Evolutionary conservation across 2,888 invertebrate genomes (phyloP), one percentile per base, ranked within the genome.

Genomic region (Ochropleura plecta): DNA sequence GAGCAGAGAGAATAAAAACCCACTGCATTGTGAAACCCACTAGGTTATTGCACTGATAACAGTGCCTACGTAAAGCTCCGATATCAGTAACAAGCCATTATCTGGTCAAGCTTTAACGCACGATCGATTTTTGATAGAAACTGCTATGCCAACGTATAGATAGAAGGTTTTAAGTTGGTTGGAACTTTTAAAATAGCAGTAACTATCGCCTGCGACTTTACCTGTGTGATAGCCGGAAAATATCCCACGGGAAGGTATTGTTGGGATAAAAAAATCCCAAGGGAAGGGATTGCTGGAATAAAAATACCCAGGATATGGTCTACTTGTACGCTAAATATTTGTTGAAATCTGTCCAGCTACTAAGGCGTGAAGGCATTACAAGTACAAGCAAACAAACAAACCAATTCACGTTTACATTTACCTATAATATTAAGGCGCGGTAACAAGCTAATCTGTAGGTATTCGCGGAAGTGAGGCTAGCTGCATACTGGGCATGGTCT

Each of bases 51-150:
- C 66, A 57, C 78, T 66, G 69, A 72, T 78, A 78, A 63, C 44
- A n/a, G 44, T 40, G 40, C 18, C 63, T 46, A 59, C 30, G 9
- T 59, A 57, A 66, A 53, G 60, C 71, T 72, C n/a, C 62, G 40
- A 4, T 81, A 82, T 81, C 83, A 70, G 68, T 67, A 73, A 57
- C 68, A 18, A 51, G 3, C 64, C 49, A 46, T 66, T 80, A 83
- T 78, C 83, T 73, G 20, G 42, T 53, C 44, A 55, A 66, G 62
- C 82, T 76, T 46, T 59, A 49, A 18, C 62, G 12, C 10, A 44
- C 71, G 53, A 83, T 83, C 70, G 70, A 83, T 73, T 57, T 83
- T 70, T 71, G 60, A 71, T 79, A 49, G 10, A 18, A 79, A 79
- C 42, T 70, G 60, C 46, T 30, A 49, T 65, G 0, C 12, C 14